These are phyloP conservation scores for Lytechinus variegatus DNA, from an alignment of 35 echinoderm and acorn worm genomes.

Conservation along the genomic window DNA sequence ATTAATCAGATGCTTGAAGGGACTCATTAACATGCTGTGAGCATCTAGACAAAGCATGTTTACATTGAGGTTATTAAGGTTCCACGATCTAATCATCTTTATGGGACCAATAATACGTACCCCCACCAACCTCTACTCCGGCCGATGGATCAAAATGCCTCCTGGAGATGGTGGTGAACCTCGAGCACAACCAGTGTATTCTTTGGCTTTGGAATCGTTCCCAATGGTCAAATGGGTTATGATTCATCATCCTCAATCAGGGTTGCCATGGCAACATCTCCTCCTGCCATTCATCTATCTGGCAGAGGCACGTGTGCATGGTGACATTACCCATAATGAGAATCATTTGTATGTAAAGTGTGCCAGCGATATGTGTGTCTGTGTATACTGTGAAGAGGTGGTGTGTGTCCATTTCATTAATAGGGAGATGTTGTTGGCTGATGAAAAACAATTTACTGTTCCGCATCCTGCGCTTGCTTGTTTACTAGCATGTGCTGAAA, in stretches of 20 bases:
- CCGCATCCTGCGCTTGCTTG: not conserved
- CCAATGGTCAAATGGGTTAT: conserved; percentile 38
- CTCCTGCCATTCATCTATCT: conserved; percentile 26
- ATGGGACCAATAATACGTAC: not conserved
- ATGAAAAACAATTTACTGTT: conserved; percentile 13
- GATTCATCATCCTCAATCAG: conserved; percentile 40
- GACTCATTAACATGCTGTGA: not conserved
- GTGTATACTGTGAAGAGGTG: not conserved
- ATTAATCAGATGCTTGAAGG: not conserved
- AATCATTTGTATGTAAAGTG: not conserved
- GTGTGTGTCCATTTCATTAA: not conserved
- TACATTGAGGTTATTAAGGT: conserved; percentile 3
- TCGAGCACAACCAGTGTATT: not conserved
- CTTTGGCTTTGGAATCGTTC: not conserved
- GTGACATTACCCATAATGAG: not conserved
- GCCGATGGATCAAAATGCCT: not conserved
- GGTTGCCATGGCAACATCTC: not conserved
- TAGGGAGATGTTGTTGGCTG: not conserved
- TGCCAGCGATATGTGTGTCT: not conserved
- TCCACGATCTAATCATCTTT: not conserved
- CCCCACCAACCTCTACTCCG: not conserved
- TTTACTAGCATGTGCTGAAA: not conserved
- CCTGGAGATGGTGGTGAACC: not conserved
- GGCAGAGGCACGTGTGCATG: not conserved
- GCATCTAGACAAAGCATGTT: conserved; percentile 1